These are phyloP conservation scores for Nephrotoma appendiculata DNA, from an alignment of 2,888 invertebrate species.

Conservation along the genomic window DNA sequence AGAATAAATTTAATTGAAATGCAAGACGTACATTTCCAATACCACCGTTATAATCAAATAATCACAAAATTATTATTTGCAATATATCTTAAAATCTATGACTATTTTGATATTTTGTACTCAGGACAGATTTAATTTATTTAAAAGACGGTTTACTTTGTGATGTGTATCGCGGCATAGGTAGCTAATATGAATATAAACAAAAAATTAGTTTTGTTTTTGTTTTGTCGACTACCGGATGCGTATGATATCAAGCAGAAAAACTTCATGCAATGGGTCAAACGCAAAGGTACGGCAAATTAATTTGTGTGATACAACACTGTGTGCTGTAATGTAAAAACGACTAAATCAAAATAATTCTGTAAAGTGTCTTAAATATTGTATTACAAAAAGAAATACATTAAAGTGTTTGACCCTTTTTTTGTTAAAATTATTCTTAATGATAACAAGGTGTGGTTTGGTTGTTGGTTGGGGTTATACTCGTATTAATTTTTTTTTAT, in stretches of 20 bases:
- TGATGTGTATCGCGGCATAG: not conserved
- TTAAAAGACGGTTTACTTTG: not conserved
- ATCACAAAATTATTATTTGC: not conserved
- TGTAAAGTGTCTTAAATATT: not conserved
- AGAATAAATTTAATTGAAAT: not conserved
- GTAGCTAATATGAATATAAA: not conserved
- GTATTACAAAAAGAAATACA: not conserved
- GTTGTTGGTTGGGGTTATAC: not conserved
- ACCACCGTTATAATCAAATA: not conserved
- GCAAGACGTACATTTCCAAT: not conserved
- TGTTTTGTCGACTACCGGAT: not conserved
- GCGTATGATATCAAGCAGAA: not conserved
- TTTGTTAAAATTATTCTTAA: not conserved
- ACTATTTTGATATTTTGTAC: not conserved
- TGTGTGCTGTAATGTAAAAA: not conserved
- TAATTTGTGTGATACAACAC: not conserved
- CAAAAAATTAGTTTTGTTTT: too few relatives aligned
- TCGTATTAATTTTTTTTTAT: not conserved
- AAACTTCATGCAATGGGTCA: slow-evolving; percentile 1
- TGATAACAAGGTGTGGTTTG: slow-evolving; percentile 1
- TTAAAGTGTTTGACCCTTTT: not conserved
- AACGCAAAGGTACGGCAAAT: not conserved
- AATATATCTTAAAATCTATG: not conserved
- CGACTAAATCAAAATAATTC: not conserved
- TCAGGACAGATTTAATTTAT: not conserved